phyloP scores from a whole-genome alignment of 2,888 invertebrate species.

The Pollenia amentaria region DNA sequence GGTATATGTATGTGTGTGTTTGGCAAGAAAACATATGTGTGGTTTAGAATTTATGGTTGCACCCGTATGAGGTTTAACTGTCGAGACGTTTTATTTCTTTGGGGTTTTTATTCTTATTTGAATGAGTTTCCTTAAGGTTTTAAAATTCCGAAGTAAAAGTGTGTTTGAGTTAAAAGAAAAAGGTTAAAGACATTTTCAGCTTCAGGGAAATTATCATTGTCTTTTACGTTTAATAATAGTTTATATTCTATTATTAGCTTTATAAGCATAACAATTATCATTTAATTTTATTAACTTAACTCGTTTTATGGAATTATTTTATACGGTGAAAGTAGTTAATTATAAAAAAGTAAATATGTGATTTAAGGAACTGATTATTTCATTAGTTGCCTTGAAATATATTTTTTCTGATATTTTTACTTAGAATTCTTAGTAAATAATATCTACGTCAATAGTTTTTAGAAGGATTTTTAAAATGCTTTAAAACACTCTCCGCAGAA shows the following conservation, averaged over 20 bases:
- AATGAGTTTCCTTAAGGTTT: slow-evolving; percentile 52
- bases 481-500: too few relatives aligned
- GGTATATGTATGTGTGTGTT: neutral
- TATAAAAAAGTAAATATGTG: slow-evolving; percentile 41
- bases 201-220: slow-evolving; percentile 47
- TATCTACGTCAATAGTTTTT: neutral
- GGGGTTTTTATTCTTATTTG: slow-evolving; percentile 8
- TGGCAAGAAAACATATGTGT: slow-evolving; percentile 55
- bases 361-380: slow-evolving; percentile 1
- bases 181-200: slow-evolving; percentile 55
- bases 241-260: slow-evolving; percentile 42
- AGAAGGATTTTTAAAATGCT: neutral
- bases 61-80: slow-evolving; percentile 49
- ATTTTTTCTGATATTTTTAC: neutral
- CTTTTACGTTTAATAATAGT: slow-evolving; percentile 43
- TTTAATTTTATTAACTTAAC: slow-evolving; percentile 67
- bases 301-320: slow-evolving; percentile 16
- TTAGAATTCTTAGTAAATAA: neutral
- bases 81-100: slow-evolving; percentile 69
- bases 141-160: neutral
- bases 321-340: slow-evolving; percentile 22
- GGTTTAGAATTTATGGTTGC: slow-evolving; percentile 63
- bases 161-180: neutral
- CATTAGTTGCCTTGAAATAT: neutral
- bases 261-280: slow-evolving; percentile 72